Percentiles rank a stretch among this genome's conserved stretches.
Evolutionary conservation across 2,888 invertebrate genomes (phyloP).

Genomic region (Clepsis dumicolana): DNA sequence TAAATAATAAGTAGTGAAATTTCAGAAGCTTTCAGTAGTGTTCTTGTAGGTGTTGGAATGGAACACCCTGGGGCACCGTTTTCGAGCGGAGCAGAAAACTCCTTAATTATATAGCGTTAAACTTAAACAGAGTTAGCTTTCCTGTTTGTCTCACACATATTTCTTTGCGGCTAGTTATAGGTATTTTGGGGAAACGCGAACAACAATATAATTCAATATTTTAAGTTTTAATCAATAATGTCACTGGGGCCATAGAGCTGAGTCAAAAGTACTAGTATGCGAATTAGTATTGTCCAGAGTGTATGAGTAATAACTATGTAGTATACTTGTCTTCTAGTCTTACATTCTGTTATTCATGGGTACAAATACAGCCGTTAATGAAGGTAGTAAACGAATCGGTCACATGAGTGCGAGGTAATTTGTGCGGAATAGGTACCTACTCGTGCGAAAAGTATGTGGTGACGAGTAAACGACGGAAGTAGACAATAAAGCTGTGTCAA

Average conservation of each 20-base stretch:
- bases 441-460: not conserved
- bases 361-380: too few relatives aligned
- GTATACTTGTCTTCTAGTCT: too few relatives aligned
- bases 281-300: too few relatives aligned
- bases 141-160: conserved; percentile 35
- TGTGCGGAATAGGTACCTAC: not conserved
- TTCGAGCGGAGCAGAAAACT: conserved; percentile 32
- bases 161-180: conserved; percentile 30
- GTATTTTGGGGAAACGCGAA: conserved; percentile 27
- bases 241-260: too few relatives aligned
- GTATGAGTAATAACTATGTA: too few relatives aligned
- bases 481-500: too few relatives aligned
- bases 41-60: conserved; percentile 40
- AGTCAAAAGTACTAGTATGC: too few relatives aligned
- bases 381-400: not conserved
- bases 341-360: too few relatives aligned
- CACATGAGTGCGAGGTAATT: not conserved
- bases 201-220: not conserved
- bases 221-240: too few relatives aligned
- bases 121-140: conserved; percentile 35
- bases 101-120: conserved; percentile 41
- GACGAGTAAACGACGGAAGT: not conserved
- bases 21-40: conserved; percentile 38
- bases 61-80: conserved; percentile 37
- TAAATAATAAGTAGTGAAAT: conserved; percentile 35